A percentile compares a stretch with the other conserved stretches of the same genome.
Evolutionary conservation across 2,888 invertebrate genomes (phyloP).

Genomic region (Brachynemurus nebulosus): DNA sequence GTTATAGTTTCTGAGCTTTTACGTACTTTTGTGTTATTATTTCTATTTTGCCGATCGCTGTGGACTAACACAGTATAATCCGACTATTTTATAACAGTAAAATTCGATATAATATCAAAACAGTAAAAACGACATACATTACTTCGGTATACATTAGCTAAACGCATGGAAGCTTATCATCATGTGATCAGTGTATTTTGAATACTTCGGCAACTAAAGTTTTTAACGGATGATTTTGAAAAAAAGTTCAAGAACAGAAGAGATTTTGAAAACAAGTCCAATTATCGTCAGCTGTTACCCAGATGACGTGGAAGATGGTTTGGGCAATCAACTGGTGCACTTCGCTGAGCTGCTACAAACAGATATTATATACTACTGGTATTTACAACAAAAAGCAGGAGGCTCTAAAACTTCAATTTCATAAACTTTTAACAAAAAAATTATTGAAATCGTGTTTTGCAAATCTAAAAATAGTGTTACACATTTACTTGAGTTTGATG

Average conservation of each 20-base stretch:
- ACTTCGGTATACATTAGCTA: no score
- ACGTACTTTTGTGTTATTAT: no score
- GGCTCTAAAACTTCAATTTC: no score
- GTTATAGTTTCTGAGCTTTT: no score
- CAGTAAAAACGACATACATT: no score
- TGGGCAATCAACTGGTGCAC: slow-evolving; percentile 6
- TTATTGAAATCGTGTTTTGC: slow-evolving; percentile 15
- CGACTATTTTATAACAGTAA: no score
- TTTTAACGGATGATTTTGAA: no score
- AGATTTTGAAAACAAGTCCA: slow-evolving; percentile 15
- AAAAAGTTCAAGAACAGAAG: no score
- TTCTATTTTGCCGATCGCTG: no score
- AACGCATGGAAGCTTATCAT: neutral
- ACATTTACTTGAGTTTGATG: slow-evolving; percentile 14
- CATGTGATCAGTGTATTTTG: neutral
- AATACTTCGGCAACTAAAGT: slow-evolving; percentile 12
- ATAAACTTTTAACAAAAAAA: slow-evolving; percentile 12
- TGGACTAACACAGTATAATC: no score
- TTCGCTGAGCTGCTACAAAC: neutral
- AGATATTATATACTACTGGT: neutral
- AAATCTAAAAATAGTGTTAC: slow-evolving; percentile 16
- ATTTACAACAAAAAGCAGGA: neutral
- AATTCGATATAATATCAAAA: no score
- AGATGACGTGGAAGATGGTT: slow-evolving; percentile 14
- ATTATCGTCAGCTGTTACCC: slow-evolving; percentile 16